Percentiles rank a stretch among this genome's conserved stretches.
phyloP scores from a whole-genome alignment of 2,797 vertebrate species.

The Thamnophis elegans region DNA sequence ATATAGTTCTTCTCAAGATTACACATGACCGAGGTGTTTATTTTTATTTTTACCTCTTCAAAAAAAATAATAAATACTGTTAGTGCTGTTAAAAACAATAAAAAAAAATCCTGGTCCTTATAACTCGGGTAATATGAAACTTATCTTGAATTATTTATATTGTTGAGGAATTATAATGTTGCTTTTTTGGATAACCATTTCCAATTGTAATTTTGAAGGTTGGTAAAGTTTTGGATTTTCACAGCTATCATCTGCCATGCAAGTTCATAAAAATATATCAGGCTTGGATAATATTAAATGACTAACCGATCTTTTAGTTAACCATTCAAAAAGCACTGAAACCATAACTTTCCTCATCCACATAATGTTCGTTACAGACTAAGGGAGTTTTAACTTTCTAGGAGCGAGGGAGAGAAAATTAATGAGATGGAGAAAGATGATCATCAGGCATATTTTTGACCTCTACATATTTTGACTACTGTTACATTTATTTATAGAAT shows the following conservation, averaged over 20 bases:
- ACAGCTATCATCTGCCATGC: background rate
- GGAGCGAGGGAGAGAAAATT: background rate
- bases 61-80: background rate
- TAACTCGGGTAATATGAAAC: background rate
- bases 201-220: background rate
- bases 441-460: background rate
- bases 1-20: background rate
- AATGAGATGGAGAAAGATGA: background rate
- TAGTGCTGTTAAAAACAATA: background rate
- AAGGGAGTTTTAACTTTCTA: background rate
- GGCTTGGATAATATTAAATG: background rate
- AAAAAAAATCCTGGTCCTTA: background rate
- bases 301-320: background rate
- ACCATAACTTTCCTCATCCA: background rate
- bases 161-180: background rate
- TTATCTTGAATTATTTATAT: background rate
- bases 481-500: background rate
- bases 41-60: background rate
- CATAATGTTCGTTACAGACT: background rate
- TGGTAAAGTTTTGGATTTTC: background rate
- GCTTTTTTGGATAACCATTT: background rate
- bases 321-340: background rate
- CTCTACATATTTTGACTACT: background rate
- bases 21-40: background rate
- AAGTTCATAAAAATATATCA: background rate